phyloP scores from a whole-genome alignment of 2,888 invertebrate genomes.

The Lamellibrachia columna region DNA sequence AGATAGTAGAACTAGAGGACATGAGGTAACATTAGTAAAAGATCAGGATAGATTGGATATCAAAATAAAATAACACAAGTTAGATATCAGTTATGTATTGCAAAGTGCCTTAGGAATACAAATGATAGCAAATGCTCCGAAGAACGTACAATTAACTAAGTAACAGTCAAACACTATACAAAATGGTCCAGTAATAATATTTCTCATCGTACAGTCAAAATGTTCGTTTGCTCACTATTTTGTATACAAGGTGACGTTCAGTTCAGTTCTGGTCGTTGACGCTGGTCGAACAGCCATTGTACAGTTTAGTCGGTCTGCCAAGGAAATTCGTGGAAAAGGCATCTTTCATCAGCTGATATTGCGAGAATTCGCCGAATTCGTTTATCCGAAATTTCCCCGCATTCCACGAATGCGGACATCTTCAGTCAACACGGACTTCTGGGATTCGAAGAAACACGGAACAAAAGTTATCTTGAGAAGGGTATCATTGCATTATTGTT shows the following conservation, averaged over 20 bases:
- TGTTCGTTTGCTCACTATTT: too few relatives aligned
- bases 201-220: too few relatives aligned
- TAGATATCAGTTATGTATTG: too few relatives aligned
- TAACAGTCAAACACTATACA: too few relatives aligned
- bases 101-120: too few relatives aligned
- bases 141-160: too few relatives aligned
- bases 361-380: not conserved
- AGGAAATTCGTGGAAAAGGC: not conserved
- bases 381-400: not conserved
- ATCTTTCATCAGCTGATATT: not conserved
- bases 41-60: too few relatives aligned
- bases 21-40: too few relatives aligned
- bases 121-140: too few relatives aligned
- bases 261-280: not conserved
- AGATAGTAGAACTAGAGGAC: too few relatives aligned
- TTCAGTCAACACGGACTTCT: not conserved
- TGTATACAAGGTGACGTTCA: not conserved
- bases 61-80: too few relatives aligned
- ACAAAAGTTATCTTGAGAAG: not conserved
- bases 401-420: not conserved
- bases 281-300: not conserved
- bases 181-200: too few relatives aligned
- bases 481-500: not conserved
- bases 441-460: not conserved
- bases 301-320: not conserved